Evolutionary conservation across 2,113 vertebrate genomes (phyloP), one percentile per base, ranked within the genome.

Genomic region (Aspidoscelis tigris): DNA sequence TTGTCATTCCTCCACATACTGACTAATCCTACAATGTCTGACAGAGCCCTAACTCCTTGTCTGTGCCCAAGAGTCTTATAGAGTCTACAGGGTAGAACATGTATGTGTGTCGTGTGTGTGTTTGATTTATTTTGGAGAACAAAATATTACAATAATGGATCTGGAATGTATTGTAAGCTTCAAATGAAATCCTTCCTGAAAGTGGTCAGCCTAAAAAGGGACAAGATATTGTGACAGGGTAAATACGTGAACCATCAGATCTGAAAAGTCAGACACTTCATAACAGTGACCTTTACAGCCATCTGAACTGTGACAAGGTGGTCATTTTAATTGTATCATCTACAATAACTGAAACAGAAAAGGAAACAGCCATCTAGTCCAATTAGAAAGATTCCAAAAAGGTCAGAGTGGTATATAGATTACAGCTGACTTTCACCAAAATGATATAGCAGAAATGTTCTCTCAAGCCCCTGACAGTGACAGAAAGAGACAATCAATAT

Each of bases 351-450:
- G 21, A 78, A 21, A 68, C 47, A 33, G 22, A 78, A 24, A 61
- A 69, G 79, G 77, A 83, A 86, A n/a, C 8, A 66, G 7, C 7
- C 68, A 80, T 85, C 81, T 79, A 43, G 80, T 82, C 79, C 20
- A 86, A 75, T 84, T 65, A 88, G 20, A 76, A 55, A 88, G 84
- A 85, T 80, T 26, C 43, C 85, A 2, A 64, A 87, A 89, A 69
- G 33, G 4, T 39, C 43, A 68, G 10, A 78, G 80, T 47, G 26
- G 73, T 10, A 70, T 9, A 86, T 3, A 84, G 24, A n/a, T 47
- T 83, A 66, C 39, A 74, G 18, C 70, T 83, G 68, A 39, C 75
- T 47, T 85, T 83, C 72, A 73, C 22, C 39, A 55, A 65, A 78
- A 64, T 73, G 76, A 76, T 68, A 20, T 69, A 24, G 18, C 0